Evolutionary conservation across 2,113 vertebrate species (phyloP).

Genomic region (Sander vitreus): DNA sequence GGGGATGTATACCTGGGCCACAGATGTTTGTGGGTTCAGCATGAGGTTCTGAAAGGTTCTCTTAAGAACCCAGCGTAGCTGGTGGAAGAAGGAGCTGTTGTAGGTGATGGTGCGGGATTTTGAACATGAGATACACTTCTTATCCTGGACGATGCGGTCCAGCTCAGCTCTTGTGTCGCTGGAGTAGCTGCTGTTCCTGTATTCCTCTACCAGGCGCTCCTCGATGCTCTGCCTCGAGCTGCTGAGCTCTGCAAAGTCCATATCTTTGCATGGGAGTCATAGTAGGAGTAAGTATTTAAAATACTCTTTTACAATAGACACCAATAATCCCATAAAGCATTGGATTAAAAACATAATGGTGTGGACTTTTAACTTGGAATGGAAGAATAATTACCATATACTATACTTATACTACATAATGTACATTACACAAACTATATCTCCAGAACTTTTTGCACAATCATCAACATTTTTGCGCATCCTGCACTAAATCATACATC

Average conservation of each 20-base stretch:
- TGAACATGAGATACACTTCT: slow-evolving; percentile 60
- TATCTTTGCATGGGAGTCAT: slow-evolving; percentile 42
- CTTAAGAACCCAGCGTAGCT: slow-evolving; percentile 89
- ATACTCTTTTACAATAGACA: neutral
- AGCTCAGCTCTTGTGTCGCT: slow-evolving; percentile 82
- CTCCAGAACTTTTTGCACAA: too few species aligned
- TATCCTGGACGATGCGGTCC: slow-evolving; percentile 77
- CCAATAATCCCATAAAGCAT: neutral
- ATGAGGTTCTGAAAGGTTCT: slow-evolving; percentile 91
- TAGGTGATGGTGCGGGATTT: slow-evolving; percentile 83
- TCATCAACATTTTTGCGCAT: too few species aligned
- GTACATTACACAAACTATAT: too few species aligned
- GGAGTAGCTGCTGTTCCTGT: slow-evolving; percentile 82
- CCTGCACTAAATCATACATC: too few species aligned
- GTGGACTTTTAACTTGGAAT: neutral
- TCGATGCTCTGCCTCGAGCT: slow-evolving; percentile 75
- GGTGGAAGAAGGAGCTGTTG: slow-evolving; percentile 89
- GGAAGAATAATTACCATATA: neutral
- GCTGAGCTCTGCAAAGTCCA: slow-evolving; percentile 67
- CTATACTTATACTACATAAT: too few species aligned
- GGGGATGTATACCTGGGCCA: slow-evolving; percentile 87
- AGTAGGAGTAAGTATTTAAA: neutral
- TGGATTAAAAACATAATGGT: neutral
- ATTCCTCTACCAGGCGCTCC: slow-evolving; percentile 86
- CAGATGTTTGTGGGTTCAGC: slow-evolving; percentile 90